Evolutionary conservation across 2,888 invertebrate genomes (phyloP), one percentile per base, ranked within the genome.

Genomic region (Ennomos fuscantarius): DNA sequence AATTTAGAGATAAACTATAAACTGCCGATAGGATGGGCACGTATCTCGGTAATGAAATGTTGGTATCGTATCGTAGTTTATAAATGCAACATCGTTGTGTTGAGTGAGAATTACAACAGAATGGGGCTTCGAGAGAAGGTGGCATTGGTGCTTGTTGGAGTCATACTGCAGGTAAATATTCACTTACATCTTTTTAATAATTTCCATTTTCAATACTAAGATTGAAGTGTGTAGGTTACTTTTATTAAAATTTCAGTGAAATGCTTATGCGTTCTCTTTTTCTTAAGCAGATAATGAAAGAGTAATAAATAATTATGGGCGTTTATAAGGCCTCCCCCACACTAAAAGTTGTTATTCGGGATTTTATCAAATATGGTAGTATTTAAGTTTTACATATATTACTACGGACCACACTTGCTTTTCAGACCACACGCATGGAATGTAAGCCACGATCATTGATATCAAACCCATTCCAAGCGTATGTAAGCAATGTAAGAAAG

Each of bases 81-180:
- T 77, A 78, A 74, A 72, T 73, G 62, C 52, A 45, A 55, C 45
- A 54, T 50, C 37, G 41, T 50, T 61, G 54, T 39, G 13, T 33
- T 54, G 56, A 8, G 37, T 47, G 50, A 55, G 63, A 57, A 51
- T 72, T 73, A 66, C 34, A 66, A 55, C 68, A 77, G 60, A 62
- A 87, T 87, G 87, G 78, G 78, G 42, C 69, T 79, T 52, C 76
- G 77, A 41, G 77, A 79, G 66, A 83, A 81, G 67, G 78, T 81
- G 70, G 69, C 77, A 46, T 66, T 82, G 64, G 35, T 72, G 48
- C 55, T 79, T 32, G 48, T 76, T 50, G 65, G 63, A 45, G 55
- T 77, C 31, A 50, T 75, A 51, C 41, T 69, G 12, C 79, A 81
- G 84, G 87, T 87, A 73, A 62, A 11, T 43, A 44, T 32, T 37